phyloP scores from a whole-genome alignment of 2,797 vertebrate genomes.

The Borostomias antarcticus region DNA sequence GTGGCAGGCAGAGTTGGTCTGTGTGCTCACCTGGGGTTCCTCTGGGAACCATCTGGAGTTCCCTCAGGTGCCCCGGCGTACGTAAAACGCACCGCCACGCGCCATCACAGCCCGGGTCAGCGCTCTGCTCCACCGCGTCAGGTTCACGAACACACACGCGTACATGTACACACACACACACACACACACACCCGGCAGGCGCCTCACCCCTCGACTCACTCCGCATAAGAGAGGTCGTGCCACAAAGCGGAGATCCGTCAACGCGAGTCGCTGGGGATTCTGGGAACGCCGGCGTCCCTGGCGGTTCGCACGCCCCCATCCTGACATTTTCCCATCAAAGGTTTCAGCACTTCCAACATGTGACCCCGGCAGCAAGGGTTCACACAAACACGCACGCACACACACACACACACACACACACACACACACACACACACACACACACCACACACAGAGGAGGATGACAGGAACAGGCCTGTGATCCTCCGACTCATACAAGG shows the following conservation, averaged over 20 bases:
- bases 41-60: background rate
- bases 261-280: background rate
- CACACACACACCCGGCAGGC: background rate
- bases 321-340: conserved; percentile 46
- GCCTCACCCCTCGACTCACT: background rate
- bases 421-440: background rate
- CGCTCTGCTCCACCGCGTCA: background rate
- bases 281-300: conserved; percentile 26
- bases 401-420: background rate
- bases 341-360: conserved; percentile 25
- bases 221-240: background rate
- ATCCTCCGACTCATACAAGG: conserved; percentile 18
- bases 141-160: background rate
- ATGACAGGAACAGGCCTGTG: conserved; percentile 17
- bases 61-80: conserved; percentile 9
- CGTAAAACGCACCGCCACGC: conserved; percentile 33
- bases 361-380: background rate
- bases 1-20: background rate
- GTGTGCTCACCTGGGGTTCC: background rate
- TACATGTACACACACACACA: background rate
- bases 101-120: conserved; percentile 31
- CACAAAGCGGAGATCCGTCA: background rate
- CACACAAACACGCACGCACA: background rate
- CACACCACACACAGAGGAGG: conserved; percentile 1
- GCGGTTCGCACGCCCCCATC: conserved; percentile 10